phyloP scores from a whole-genome alignment of 2,797 vertebrate species.

The Monodelphis domestica region DNA sequence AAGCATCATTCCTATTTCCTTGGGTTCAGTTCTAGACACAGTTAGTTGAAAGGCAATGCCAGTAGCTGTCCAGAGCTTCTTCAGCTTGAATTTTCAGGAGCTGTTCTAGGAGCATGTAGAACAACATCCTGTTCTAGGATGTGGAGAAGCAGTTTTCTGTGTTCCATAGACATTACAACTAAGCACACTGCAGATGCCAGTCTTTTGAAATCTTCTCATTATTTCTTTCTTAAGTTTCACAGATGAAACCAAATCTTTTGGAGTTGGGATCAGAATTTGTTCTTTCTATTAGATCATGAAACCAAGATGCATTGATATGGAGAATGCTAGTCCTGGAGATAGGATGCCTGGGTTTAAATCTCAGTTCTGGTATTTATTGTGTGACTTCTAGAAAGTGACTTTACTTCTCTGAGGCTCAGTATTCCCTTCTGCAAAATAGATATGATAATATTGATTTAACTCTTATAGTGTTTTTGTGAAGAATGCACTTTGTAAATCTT shows the following conservation, averaged over 20 bases:
- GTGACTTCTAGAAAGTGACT: constrained; percentile 42
- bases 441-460: neutral
- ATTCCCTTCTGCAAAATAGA: neutral
- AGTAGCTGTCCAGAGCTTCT: neutral
- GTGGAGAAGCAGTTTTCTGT: neutral
- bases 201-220: neutral
- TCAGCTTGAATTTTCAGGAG: neutral
- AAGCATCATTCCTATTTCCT: neutral
- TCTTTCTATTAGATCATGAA: neutral
- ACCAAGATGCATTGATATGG: neutral
- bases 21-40: neutral
- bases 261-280: neutral
- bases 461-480: neutral
- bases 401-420: constrained; percentile 25
- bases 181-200: neutral
- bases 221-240: neutral
- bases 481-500: neutral
- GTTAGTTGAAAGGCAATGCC: neutral
- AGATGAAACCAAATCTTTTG: neutral
- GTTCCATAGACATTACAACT: neutral
- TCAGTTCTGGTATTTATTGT: neutral
- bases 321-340: constrained; percentile 10
- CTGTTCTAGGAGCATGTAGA: neutral
- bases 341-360: neutral
- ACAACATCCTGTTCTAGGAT: neutral